phyloP scores from a whole-genome alignment of 2,113 vertebrate genomes.

The Tragelaphus buxtoni region DNA sequence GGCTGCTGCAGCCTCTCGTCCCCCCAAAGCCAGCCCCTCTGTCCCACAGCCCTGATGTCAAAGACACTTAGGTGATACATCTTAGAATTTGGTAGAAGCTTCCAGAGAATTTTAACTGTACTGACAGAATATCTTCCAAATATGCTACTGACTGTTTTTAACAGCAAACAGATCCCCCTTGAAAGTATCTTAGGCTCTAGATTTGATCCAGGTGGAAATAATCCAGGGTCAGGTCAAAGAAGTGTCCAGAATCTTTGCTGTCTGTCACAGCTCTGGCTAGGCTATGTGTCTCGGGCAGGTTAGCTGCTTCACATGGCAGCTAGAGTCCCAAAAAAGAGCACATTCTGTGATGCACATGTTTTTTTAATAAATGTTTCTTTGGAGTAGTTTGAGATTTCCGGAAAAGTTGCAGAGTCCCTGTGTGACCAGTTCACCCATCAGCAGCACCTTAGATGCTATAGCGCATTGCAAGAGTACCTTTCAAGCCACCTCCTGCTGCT shows the following conservation, averaged over 20 bases:
- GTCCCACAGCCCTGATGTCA: neutral
- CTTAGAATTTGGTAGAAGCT: neutral
- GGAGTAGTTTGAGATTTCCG: neutral
- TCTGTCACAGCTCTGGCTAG: neutral
- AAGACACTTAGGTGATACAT: neutral
- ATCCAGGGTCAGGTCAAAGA: neutral
- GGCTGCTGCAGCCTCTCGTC: neutral
- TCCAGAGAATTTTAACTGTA: neutral
- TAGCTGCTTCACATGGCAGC: neutral
- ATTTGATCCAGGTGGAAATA: neutral
- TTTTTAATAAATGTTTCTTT: neutral
- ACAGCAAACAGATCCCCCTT: neutral
- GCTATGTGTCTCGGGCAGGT: neutral
- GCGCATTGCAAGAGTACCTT: rapidly evolving
- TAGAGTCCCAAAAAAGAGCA: neutral
- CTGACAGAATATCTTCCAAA: neutral
- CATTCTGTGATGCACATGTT: neutral
- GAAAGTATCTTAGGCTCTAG: neutral
- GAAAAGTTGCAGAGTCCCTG: neutral
- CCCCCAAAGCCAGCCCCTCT: neutral
- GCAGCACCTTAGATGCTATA: too few species aligned
- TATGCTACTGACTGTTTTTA: rapidly evolving
- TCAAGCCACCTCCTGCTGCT: neutral
- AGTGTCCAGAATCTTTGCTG: neutral
- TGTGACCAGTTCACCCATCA: rapidly evolving